Evolutionary conservation across 2,888 invertebrate species (phyloP).

Genomic region (Chirona hameri): DNA sequence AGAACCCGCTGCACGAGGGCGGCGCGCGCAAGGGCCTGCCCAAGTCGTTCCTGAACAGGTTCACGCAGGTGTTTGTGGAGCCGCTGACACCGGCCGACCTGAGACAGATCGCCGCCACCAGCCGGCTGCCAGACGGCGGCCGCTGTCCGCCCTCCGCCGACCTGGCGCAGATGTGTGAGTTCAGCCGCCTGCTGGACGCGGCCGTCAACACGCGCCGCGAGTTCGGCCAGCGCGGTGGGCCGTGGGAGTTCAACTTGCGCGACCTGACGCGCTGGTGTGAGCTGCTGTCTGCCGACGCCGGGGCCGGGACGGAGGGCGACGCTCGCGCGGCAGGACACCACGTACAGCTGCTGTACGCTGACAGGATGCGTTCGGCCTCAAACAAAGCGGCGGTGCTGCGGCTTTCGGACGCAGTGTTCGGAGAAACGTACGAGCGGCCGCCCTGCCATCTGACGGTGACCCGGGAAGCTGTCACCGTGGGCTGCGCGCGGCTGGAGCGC

Average conservation of each 20-base stretch:
- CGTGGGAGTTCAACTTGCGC: conserved; percentile 96
- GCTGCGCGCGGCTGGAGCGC: neutral
- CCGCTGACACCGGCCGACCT: conserved; percentile 61
- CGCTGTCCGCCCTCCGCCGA: neutral
- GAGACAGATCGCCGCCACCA: conserved; percentile 55
- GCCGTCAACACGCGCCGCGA: conserved; percentile 60
- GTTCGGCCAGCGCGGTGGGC: conserved; percentile 79
- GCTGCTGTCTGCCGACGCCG: conserved; percentile 33
- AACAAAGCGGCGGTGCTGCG: conserved; percentile 67
- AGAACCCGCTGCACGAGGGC: conserved; percentile 94
- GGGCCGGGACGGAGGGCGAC: neutral
- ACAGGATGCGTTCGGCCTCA: conserved; percentile 73
- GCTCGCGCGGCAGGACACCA: conserved; percentile 55
- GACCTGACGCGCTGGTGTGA: conserved; percentile 59
- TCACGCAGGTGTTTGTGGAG: conserved; percentile 73
- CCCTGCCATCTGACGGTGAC: conserved; percentile 3
- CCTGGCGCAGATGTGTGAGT: conserved; percentile 65
- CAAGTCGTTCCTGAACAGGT: conserved; percentile 93
- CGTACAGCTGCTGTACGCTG: conserved; percentile 76
- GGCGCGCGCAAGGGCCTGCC: conserved; percentile 94
- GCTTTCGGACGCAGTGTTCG: neutral
- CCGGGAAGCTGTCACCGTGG: neutral
- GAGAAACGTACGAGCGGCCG: neutral
- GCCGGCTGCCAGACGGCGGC: neutral
- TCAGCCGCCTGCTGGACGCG: conserved; percentile 65